These are phyloP conservation scores for Mellivora capensis DNA, from an alignment of 2,113 vertebrate species.

Conservation along the genomic window DNA sequence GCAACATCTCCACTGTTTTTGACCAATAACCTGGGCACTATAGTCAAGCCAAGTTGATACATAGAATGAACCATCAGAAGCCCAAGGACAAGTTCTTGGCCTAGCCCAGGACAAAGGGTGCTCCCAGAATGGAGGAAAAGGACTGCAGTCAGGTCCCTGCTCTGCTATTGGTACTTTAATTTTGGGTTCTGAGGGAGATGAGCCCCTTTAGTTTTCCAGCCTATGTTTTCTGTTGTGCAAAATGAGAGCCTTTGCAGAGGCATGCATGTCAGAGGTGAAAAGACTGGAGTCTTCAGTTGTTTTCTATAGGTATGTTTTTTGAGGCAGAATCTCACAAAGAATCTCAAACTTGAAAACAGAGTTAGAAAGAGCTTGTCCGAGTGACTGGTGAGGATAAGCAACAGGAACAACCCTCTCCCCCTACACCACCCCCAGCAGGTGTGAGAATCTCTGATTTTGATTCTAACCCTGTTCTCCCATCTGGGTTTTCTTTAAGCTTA, in stretches of 20 bases:
- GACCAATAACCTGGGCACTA: background rate
- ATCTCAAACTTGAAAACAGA: background rate
- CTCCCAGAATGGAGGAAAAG: background rate
- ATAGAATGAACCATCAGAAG: background rate
- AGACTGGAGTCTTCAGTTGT: background rate
- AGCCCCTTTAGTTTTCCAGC: background rate
- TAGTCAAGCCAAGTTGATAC: background rate
- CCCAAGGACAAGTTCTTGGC: background rate
- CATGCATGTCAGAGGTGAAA: background rate
- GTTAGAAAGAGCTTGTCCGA: background rate
- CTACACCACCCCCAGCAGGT: accelerated
- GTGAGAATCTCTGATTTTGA: background rate
- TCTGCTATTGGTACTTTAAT: background rate
- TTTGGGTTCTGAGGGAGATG: background rate
- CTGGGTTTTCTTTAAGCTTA: background rate
- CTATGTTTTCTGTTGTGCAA: background rate
- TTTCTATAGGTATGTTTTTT: background rate
- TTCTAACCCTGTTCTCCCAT: background rate
- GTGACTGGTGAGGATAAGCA: background rate
- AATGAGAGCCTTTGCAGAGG: background rate
- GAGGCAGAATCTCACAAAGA: background rate
- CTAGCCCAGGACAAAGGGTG: accelerated
- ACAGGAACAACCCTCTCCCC: background rate
- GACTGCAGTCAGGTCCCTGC: background rate
- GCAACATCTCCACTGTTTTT: background rate